These are phyloP conservation scores for Bradysia coprophila DNA, from an alignment of 1,140 invertebrate species.

Conservation along the genomic window DNA sequence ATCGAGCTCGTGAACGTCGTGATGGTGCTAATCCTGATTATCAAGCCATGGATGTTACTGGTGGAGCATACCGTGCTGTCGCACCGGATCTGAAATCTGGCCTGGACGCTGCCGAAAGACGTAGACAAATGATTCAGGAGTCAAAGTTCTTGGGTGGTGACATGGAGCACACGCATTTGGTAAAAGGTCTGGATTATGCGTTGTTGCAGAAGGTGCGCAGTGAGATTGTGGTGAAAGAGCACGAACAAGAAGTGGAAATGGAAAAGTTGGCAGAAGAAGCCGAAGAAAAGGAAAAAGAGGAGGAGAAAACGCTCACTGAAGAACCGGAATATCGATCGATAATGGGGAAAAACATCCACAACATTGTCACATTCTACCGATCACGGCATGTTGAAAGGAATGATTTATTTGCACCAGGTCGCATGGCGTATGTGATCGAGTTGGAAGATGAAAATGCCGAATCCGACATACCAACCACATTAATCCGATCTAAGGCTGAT, in stretches of 20 bases:
- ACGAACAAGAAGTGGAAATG: constrained; percentile 70
- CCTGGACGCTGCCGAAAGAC: constrained; percentile 86
- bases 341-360: constrained; percentile 55
- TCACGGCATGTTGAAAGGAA: constrained; percentile 62
- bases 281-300: constrained; percentile 31
- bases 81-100: constrained; percentile 87
- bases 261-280: constrained; percentile 41
- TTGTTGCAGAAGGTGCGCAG: constrained; percentile 88
- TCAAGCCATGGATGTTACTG: constrained; percentile 55
- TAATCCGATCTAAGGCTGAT: constrained; percentile 89
- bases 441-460: constrained; percentile 72
- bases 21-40: constrained; percentile 74
- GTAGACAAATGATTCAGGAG: constrained; percentile 93
- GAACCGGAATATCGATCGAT: constrained; percentile 66
- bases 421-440: constrained; percentile 98
- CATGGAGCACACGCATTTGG: constrained; percentile 99
- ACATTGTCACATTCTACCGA: constrained; percentile 39
- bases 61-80: constrained; percentile 77
- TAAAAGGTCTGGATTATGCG: constrained; percentile 98
- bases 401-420: constrained; percentile 85
- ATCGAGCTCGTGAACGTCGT: constrained; percentile 81
- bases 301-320: constrained; percentile 25
- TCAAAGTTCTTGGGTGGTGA: constrained; percentile 99
- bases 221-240: constrained; percentile 62
- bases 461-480: constrained; percentile 87